Percentiles rank a stretch among this genome's conserved stretches.
phyloP scores from a whole-genome alignment of 2,888 invertebrate genomes.

The Omphaloscelis lunosa region DNA sequence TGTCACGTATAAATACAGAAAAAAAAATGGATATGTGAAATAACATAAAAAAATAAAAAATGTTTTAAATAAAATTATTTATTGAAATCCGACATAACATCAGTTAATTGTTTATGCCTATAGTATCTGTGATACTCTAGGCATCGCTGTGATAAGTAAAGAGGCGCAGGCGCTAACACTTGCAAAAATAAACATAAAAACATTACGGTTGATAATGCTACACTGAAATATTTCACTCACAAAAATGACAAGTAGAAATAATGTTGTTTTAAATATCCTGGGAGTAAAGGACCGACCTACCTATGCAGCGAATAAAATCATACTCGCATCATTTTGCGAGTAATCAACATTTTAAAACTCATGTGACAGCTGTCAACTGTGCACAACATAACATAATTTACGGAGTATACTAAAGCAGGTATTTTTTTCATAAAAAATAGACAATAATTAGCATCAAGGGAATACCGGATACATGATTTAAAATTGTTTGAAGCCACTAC shows the following conservation, averaged over 20 bases:
- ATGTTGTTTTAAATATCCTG: slow-evolving; percentile 4
- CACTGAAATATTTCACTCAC: slow-evolving; percentile 26
- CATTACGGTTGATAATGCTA: too few species aligned
- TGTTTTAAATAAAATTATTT: too few species aligned
- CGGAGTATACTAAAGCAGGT: background rate
- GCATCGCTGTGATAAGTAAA: too few species aligned
- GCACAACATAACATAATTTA: slow-evolving; percentile 23
- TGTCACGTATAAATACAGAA: too few species aligned
- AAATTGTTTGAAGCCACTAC: background rate
- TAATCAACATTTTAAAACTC: slow-evolving; percentile 45
- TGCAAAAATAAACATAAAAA: too few species aligned
- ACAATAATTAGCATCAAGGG: background rate
- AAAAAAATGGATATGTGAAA: too few species aligned
- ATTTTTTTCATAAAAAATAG: background rate
- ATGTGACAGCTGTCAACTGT: slow-evolving; percentile 35
- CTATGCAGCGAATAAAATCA: background rate
- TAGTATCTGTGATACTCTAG: too few species aligned
- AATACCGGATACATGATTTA: background rate
- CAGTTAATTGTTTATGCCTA: too few species aligned
- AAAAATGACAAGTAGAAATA: slow-evolving; percentile 12
- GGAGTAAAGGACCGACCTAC: background rate
- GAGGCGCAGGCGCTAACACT: too few species aligned
- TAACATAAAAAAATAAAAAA: too few species aligned
- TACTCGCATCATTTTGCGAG: slow-evolving; percentile 22
- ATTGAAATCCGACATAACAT: too few species aligned